Percentiles rank a stretch among this genome's conserved stretches.
Evolutionary conservation across 1,140 invertebrate species (phyloP).

Genomic region (Aphidius gifuensis): DNA sequence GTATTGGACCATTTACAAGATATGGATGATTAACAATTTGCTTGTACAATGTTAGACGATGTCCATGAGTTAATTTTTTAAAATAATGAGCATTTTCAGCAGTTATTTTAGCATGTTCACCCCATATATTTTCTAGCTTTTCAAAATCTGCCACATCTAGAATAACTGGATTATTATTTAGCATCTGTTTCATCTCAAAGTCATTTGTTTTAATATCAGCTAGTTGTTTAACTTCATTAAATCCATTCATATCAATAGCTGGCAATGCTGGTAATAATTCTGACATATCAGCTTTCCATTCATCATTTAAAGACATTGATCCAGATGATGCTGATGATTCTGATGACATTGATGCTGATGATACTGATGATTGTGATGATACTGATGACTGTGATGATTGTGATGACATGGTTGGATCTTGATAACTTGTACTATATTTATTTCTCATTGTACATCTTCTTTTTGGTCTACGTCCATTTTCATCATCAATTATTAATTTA

Average conservation of each 20-base stretch:
- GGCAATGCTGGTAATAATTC: too few species aligned
- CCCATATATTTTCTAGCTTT: constrained; percentile 18
- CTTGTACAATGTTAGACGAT: constrained; percentile 56
- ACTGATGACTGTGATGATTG: too few species aligned
- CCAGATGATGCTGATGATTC: too few species aligned
- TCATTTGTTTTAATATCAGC: neutral
- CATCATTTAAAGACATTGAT: too few species aligned
- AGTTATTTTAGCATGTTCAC: constrained; percentile 27
- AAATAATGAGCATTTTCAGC: constrained; percentile 33
- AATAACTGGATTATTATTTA: too few species aligned
- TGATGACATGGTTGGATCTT: too few species aligned
- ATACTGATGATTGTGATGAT: too few species aligned
- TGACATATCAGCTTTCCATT: constrained; percentile 19
- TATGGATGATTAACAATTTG: constrained; percentile 75
- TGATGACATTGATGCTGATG: too few species aligned
- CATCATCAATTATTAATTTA: constrained; percentile 19
- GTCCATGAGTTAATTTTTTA: constrained; percentile 1
- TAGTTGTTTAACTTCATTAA: neutral
- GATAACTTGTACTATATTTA: constrained; percentile 14
- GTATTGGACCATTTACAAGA: constrained; percentile 59
- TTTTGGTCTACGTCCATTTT: constrained; percentile 26
- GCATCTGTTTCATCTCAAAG: too few species aligned
- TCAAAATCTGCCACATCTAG: neutral
- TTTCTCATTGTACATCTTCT: constrained; percentile 26
- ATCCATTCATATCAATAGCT: too few species aligned